Conservation (phyloP, 2,888 invertebrate species). For the Zootermopsis nevadensis region DNA sequence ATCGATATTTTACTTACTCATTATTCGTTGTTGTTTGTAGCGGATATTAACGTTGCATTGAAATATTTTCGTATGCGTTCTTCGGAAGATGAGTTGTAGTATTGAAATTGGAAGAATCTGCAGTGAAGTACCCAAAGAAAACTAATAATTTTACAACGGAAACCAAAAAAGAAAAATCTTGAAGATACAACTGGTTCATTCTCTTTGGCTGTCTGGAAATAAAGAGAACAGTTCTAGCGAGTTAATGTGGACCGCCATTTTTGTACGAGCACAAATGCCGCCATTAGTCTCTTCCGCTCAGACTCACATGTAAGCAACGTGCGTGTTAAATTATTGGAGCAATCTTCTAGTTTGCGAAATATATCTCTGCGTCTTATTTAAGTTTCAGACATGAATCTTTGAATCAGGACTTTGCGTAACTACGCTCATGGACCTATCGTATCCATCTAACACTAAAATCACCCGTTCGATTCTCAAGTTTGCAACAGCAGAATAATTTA, state of each 20-base stretch:
- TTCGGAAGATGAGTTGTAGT: neutral
- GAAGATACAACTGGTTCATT: neutral
- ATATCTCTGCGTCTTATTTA: slow-evolving; percentile 9
- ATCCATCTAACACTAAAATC: too few species aligned
- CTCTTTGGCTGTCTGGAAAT: neutral
- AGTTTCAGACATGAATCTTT: neutral
- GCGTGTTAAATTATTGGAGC: slow-evolving; percentile 21
- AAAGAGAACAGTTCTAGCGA: neutral
- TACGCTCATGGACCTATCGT: too few species aligned
- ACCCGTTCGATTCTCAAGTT: too few species aligned
- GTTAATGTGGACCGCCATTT: neutral
- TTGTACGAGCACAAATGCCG: neutral
- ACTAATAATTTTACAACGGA: neutral
- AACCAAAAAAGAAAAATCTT: neutral
- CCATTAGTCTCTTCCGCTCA: slow-evolving; percentile 9
- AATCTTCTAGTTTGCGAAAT: slow-evolving; percentile 32
- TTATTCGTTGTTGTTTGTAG: too few species aligned
- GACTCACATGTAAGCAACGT: neutral
- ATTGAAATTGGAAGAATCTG: neutral
- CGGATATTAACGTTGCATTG: too few species aligned
- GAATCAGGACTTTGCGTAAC: neutral
- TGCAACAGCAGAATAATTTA: too few species aligned
- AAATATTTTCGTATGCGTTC: too few species aligned
- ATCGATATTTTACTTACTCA: too few species aligned
- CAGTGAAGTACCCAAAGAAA: neutral